Percentiles rank a stretch among this genome's conserved stretches.
Evolutionary conservation across 2,113 vertebrate species (phyloP).

Genomic region (Illadopsis cleaveri): DNA sequence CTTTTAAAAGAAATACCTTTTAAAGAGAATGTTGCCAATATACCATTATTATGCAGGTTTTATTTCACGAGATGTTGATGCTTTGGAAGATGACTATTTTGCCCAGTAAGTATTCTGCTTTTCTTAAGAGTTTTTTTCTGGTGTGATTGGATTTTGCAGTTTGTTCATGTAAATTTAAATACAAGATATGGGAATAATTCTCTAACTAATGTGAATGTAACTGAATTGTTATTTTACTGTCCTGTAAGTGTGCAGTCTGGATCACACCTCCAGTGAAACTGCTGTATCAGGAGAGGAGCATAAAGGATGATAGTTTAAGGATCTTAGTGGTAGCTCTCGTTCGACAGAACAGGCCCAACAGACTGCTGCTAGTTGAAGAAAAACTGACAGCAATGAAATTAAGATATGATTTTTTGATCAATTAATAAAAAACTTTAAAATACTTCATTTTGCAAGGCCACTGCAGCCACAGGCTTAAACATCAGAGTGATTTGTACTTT

Average conservation of each 20-base stretch:
- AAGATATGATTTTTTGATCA: neutral
- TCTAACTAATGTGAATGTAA: neutral
- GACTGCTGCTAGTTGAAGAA: neutral
- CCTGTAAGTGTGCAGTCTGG: neutral
- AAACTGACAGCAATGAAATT: neutral
- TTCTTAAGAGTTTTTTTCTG: neutral
- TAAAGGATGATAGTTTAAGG: neutral
- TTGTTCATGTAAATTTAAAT: neutral
- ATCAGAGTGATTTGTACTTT: neutral
- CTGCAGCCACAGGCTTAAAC: neutral
- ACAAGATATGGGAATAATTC: neutral
- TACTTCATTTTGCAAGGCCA: neutral
- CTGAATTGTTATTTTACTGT: neutral
- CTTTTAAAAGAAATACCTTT: conserved; percentile 79
- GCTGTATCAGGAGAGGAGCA: neutral
- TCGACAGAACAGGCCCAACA: neutral
- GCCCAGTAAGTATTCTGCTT: conserved; percentile 70
- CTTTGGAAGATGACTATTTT: conserved; percentile 66
- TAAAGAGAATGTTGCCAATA: conserved; percentile 75
- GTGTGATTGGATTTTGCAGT: neutral
- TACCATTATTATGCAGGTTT: conserved; percentile 73
- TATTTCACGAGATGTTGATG: conserved; percentile 59
- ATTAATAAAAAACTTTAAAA: neutral
- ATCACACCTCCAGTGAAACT: neutral
- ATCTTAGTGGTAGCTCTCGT: neutral